A percentile compares a stretch with the other conserved stretches of the same genome.
These are phyloP conservation scores for Ptychodera flava DNA, from an alignment of 35 echinoderm and acorn worm genomes.

Conservation along the genomic window DNA sequence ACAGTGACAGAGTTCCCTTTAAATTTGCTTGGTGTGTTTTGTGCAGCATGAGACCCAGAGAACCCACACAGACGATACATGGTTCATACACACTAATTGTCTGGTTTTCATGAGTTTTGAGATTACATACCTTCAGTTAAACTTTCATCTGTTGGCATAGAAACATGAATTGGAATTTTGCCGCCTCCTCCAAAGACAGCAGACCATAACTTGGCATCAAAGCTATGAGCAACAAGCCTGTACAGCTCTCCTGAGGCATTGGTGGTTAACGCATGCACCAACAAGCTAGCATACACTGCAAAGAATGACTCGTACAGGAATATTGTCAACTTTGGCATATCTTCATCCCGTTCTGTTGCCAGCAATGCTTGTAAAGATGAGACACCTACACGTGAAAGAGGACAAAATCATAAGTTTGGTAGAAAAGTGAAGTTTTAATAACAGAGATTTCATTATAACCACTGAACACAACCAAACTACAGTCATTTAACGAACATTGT, in stretches of 20 bases:
- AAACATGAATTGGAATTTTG: conserved; percentile 34
- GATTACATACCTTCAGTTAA: no score
- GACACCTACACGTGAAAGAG: conserved; percentile 46
- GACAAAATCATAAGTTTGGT: no score
- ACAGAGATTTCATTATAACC: no score
- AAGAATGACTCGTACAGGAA: conserved; percentile 81
- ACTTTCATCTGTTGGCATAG: not conserved
- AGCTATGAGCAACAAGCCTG: conserved; percentile 63
- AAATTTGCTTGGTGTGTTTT: no score
- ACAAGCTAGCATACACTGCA: conserved; percentile 74
- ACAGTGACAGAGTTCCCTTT: no score
- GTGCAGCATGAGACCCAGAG: no score
- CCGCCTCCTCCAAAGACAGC: conserved; percentile 93
- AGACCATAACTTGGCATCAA: conserved; percentile 79
- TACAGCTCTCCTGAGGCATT: conserved; percentile 80
- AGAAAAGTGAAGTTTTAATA: no score
- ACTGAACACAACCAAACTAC: no score
- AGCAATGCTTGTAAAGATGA: conserved; percentile 73
- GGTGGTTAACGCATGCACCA: conserved; percentile 67
- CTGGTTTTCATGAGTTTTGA: no score
- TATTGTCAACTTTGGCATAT: conserved; percentile 73
- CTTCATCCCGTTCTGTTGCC: conserved; percentile 74
- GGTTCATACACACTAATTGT: no score
- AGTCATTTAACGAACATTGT: no score
- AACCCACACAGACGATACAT: no score